These are phyloP conservation scores for Platycercus adscitus DNA, from an alignment of 2,113 vertebrate species.

Conservation along the genomic window DNA sequence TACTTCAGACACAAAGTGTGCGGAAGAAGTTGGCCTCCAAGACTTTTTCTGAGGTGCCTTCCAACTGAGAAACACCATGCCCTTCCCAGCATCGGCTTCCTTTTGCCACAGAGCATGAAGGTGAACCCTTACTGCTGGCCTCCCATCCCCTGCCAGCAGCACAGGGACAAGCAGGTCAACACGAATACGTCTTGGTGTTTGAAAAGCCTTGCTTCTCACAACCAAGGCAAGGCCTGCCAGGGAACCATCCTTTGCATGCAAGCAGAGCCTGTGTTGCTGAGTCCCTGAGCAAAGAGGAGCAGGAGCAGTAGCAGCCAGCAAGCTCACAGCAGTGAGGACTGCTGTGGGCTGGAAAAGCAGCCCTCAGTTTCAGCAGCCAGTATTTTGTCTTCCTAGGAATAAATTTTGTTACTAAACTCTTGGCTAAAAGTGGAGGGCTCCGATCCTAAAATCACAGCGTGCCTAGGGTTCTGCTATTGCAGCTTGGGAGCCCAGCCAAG, in stretches of 20 bases:
- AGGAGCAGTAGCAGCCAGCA: background rate
- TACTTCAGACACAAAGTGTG: background rate
- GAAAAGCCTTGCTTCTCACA: background rate
- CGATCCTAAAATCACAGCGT: background rate
- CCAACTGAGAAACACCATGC: background rate
- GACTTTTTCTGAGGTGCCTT: background rate
- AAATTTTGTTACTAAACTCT: background rate
- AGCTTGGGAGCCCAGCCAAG: background rate
- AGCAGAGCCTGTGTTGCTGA: rapidly evolving
- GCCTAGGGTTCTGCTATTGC: background rate
- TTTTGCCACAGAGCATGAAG: background rate
- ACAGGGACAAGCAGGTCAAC: background rate
- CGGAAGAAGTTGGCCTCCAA: background rate
- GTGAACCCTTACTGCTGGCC: background rate
- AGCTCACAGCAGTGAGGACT: rapidly evolving
- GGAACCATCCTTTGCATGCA: rapidly evolving
- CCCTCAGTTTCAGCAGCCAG: background rate
- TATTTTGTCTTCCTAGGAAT: background rate
- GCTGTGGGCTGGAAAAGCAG: background rate
- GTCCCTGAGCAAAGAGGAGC: background rate
- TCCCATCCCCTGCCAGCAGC: background rate
- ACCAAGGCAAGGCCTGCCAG: rapidly evolving
- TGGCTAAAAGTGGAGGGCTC: background rate
- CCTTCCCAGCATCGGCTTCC: background rate
- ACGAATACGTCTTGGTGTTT: rapidly evolving